These are phyloP conservation scores for Cremastinae sp. DNA, from an alignment of 2,888 invertebrate genomes.

Conservation along the genomic window DNA sequence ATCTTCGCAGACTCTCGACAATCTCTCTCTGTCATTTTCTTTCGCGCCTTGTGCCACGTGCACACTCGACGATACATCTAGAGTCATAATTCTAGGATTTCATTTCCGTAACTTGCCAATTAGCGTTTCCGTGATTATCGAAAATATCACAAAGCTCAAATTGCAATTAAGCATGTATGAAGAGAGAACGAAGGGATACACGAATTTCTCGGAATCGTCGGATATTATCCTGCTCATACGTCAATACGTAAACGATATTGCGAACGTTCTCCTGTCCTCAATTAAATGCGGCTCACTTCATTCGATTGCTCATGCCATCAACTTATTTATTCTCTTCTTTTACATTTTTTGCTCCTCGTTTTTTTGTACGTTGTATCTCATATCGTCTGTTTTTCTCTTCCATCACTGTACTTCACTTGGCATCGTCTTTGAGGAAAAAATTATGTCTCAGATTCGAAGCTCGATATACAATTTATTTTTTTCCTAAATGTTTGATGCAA, in stretches of 20 bases:
- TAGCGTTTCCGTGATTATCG: slow-evolving; percentile 53
- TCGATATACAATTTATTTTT: background rate
- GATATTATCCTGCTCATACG: background rate
- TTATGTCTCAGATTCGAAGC: no score
- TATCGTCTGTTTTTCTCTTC: background rate
- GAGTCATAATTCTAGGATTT: slow-evolving; percentile 69
- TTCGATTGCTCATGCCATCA: no score
- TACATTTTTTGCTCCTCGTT: no score
- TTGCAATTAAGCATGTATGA: slow-evolving; percentile 55
- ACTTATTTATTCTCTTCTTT: no score
- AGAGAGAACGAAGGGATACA: no score
- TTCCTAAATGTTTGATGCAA: background rate
- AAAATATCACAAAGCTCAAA: slow-evolving; percentile 48
- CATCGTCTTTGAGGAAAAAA: no score
- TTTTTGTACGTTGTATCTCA: background rate
- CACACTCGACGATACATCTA: slow-evolving; percentile 18
- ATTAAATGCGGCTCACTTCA: no score
- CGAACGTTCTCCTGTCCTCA: no score
- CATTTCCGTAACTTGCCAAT: slow-evolving; percentile 70
- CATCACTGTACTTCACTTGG: no score
- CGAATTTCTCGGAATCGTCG: slow-evolving; percentile 45
- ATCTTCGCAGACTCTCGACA: slow-evolving; percentile 67
- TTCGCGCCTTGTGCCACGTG: slow-evolving; percentile 32
- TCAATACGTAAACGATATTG: no score
- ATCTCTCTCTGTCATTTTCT: slow-evolving; percentile 65